Percentiles rank a stretch among this genome's conserved stretches.
Evolutionary conservation across 2,113 vertebrate species (phyloP).

Genomic region (Eudyptes chrysolophus): DNA sequence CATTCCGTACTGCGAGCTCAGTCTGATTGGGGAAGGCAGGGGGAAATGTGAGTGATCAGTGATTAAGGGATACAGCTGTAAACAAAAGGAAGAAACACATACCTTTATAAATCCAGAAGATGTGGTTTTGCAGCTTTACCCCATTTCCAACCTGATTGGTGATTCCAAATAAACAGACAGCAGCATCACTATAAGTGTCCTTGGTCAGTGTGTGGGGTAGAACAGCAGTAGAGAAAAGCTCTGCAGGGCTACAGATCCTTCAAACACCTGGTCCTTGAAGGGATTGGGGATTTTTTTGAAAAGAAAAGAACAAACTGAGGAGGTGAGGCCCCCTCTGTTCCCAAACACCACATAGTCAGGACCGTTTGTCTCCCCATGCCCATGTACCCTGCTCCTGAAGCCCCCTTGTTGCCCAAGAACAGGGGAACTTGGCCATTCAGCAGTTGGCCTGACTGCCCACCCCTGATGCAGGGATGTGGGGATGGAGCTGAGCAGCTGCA

Average conservation of each 20-base stretch:
- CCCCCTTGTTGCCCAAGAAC: accelerated
- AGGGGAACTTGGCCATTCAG: neutral
- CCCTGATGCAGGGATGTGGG: neutral
- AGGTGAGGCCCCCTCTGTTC: neutral
- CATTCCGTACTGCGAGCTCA: accelerated
- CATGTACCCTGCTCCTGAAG: neutral
- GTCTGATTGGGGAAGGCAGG: neutral
- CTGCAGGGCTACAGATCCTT: neutral
- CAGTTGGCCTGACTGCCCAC: neutral
- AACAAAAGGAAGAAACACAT: neutral
- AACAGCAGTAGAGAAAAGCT: neutral
- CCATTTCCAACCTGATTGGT: neutral
- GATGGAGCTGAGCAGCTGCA: neutral
- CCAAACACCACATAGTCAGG: neutral
- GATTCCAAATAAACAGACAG: constrained; percentile 33
- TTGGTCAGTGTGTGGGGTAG: neutral
- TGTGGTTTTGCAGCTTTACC: constrained; percentile 1
- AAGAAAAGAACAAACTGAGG: neutral
- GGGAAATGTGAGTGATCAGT: neutral
- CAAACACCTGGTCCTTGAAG: neutral
- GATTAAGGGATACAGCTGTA: neutral
- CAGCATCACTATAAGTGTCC: neutral
- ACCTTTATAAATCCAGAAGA: neutral
- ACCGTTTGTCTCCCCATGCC: neutral
- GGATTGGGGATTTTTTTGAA: neutral